These are phyloP conservation scores for Caenorhabditis remanei DNA, from an alignment of 1,140 invertebrate species.

Conservation along the genomic window DNA sequence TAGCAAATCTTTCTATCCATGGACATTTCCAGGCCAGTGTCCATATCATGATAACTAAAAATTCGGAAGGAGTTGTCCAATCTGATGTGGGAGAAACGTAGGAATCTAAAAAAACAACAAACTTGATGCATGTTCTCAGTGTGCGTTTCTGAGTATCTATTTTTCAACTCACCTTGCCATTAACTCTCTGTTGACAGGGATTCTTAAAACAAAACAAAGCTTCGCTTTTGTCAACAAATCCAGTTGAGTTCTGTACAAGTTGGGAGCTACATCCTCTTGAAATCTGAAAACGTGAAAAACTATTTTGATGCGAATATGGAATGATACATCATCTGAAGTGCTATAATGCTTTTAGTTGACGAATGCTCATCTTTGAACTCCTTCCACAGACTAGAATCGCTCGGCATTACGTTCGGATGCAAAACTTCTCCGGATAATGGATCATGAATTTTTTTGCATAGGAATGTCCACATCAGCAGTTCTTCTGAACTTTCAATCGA, in stretches of 20 bases:
- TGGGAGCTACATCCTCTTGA: not conserved
- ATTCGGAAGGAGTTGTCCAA: not conserved
- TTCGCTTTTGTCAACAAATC: not conserved
- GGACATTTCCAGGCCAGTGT: too few relatives aligned
- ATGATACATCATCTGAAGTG: not conserved
- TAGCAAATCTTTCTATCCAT: not conserved
- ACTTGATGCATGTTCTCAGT: too few relatives aligned
- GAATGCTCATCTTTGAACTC: not conserved
- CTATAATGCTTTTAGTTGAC: not conserved
- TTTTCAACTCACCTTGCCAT: not conserved
- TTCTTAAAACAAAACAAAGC: not conserved
- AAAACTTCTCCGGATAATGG: not conserved
- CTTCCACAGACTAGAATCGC: not conserved
- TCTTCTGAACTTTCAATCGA: too few relatives aligned
- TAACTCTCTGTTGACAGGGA: not conserved
- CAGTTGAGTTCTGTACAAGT: not conserved
- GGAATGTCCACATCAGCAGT: not conserved
- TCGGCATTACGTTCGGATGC: not conserved
- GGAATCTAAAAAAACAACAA: not conserved
- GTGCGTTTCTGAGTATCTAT: too few relatives aligned
- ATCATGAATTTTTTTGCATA: not conserved
- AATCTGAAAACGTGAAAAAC: not conserved
- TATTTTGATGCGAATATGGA: not conserved
- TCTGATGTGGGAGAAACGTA: not conserved
- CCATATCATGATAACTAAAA: not conserved